Conservation (phyloP, 2,797 vertebrate species). For the Austrolebias charrua region DNA sequence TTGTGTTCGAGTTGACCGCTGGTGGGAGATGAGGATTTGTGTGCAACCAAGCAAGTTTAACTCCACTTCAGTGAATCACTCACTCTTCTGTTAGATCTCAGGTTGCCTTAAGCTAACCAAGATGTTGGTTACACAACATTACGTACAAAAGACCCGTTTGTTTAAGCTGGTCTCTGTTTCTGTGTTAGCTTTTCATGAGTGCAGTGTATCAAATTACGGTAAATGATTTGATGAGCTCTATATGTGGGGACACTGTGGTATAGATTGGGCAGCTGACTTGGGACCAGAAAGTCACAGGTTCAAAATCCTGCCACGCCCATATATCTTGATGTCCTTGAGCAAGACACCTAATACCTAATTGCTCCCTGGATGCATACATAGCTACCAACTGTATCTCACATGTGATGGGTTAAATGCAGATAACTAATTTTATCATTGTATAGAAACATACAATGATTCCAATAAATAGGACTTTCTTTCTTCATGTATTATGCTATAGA, state of each 20-base stretch:
- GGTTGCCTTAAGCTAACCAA: conserved; percentile 39
- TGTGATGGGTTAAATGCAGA: too few species aligned
- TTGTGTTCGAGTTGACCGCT: conserved; percentile 52
- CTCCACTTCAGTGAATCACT: conserved; percentile 44
- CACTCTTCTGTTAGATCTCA: conserved; percentile 30
- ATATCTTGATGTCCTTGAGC: too few species aligned
- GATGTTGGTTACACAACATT: conserved; percentile 42
- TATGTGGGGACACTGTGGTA: too few species aligned
- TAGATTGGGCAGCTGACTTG: too few species aligned
- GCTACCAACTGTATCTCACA: too few species aligned
- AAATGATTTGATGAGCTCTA: not conserved
- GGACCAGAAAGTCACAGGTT: too few species aligned
- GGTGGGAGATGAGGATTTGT: conserved; percentile 34
- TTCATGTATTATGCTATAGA: not conserved
- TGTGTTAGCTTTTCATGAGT: conserved; percentile 21
- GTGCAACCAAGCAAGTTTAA: conserved; percentile 23
- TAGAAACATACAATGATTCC: too few species aligned
- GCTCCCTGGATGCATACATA: too few species aligned
- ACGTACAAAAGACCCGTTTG: conserved; percentile 37
- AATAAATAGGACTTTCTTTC: too few species aligned
- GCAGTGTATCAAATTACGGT: conserved; percentile 5
- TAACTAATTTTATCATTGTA: too few species aligned
- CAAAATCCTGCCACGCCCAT: too few species aligned
- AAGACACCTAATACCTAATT: too few species aligned
- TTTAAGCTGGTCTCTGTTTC: conserved; percentile 31